These are phyloP conservation scores for Napeogenes sylphis DNA, from an alignment of 2,888 invertebrate species.

Conservation along the genomic window DNA sequence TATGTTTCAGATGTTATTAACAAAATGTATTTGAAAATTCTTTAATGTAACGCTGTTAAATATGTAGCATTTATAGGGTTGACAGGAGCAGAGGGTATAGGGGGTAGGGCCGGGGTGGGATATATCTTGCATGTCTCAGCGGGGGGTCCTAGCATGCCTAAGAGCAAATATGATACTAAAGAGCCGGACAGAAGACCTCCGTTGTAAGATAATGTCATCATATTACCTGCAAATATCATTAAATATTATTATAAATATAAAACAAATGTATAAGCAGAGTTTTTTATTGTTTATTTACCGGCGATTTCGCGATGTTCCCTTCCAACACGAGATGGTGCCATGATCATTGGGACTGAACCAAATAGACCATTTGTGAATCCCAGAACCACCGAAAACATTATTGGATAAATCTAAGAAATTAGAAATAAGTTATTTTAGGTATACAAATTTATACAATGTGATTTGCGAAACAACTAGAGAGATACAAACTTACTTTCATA, in stretches of 20 bases:
- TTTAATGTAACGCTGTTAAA: constrained; percentile 32
- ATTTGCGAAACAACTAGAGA: not conserved
- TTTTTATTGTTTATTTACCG: constrained; percentile 69
- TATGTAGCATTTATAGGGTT: constrained; percentile 36
- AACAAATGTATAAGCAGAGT: not conserved
- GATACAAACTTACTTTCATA: too few relatives aligned
- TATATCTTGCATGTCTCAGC: constrained; percentile 67
- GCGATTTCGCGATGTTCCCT: constrained; percentile 92
- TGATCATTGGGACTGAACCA: constrained; percentile 95
- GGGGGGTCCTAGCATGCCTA: constrained; percentile 79
- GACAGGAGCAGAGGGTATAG: constrained; percentile 47
- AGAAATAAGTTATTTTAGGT: constrained; percentile 2
- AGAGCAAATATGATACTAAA: constrained; percentile 87
- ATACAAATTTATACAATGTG: not conserved
- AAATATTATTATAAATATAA: not conserved
- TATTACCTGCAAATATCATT: constrained; percentile 81
- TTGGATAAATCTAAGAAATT: constrained; percentile 63
- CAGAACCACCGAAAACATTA: constrained; percentile 78
- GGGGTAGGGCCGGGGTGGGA: constrained; percentile 62
- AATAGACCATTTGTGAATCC: constrained; percentile 92
- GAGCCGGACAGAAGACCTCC: constrained; percentile 91
- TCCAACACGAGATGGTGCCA: constrained; percentile 91
- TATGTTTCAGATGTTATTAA: too few relatives aligned
- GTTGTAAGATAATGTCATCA: constrained; percentile 95
- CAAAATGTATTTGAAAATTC: too few relatives aligned